Evolutionary conservation across 2,797 vertebrate species (phyloP).

Genomic region (Scomberomorus guttatus): DNA sequence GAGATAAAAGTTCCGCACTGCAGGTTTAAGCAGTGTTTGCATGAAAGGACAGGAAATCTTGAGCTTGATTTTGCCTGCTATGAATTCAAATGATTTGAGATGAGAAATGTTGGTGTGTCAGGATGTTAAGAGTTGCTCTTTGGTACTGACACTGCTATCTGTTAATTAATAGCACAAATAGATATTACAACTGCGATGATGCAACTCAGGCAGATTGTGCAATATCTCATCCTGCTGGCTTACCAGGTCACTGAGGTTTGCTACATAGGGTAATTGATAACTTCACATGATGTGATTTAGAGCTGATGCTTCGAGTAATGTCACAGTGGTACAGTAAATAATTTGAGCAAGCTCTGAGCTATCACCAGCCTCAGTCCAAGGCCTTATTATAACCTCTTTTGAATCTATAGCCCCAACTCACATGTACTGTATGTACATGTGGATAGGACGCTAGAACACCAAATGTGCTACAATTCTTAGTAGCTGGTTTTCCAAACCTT

Average conservation of each 20-base stretch:
- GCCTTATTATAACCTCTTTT: slow-evolving; percentile 22
- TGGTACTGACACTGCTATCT: slow-evolving; percentile 10
- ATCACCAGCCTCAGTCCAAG: not conserved
- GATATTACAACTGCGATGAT: slow-evolving; percentile 19
- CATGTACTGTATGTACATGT: too few relatives aligned
- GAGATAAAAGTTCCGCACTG: too few relatives aligned
- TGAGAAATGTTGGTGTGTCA: slow-evolving; percentile 3
- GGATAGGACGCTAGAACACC: too few relatives aligned
- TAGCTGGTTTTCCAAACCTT: too few relatives aligned
- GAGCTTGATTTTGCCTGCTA: slow-evolving; percentile 33
- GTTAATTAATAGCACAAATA: slow-evolving; percentile 35
- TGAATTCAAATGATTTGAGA: slow-evolving; percentile 50
- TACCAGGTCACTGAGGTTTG: slow-evolving; percentile 23
- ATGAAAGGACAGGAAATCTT: slow-evolving; percentile 49
- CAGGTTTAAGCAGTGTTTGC: slow-evolving; percentile 28
- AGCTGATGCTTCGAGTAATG: not conserved
- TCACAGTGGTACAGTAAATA: slow-evolving; percentile 1
- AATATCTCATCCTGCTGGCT: slow-evolving; percentile 20
- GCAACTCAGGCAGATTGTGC: slow-evolving; percentile 12
- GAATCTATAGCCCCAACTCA: not conserved
- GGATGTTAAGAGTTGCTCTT: slow-evolving; percentile 4
- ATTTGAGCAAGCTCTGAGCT: not conserved
- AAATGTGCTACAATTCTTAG: too few relatives aligned
- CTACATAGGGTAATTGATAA: slow-evolving; percentile 32
- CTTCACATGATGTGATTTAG: slow-evolving; percentile 34